Base-by-base conservation (phyloP, 2,113 vertebrate genomes). In the Tringa solitaria region DNA sequence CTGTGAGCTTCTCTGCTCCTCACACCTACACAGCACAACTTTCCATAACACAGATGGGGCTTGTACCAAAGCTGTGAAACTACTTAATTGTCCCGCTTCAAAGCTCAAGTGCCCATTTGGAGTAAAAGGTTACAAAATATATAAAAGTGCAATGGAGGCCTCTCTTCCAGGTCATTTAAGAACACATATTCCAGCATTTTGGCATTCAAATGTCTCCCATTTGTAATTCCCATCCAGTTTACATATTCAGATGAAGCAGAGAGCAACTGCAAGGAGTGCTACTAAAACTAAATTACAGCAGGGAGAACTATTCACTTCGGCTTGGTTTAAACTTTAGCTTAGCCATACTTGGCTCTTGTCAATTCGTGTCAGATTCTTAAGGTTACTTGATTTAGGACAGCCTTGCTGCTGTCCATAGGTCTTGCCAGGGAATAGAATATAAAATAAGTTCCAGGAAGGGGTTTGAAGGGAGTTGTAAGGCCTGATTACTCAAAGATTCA, bases 331-430 rank as follows among this genome's bases (percentile, higher is more conserved):
- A 88, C 82, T 90, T 84, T 70, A 96, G 82, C 88, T 93, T 87
- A 46, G 50, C 79, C 51, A 39, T 84, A 92, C 87, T 95, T 96
- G 93, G 97, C 95, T 96, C 88, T 72, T 67, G 93, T 97, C 96
- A 96, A 93, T 95, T 91, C 92, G 94, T 50, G 91, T 96, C 75
- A 82, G 77, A 92, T 68, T 84, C 81, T 97, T 94, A 90, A 81
- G 70, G 94, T 64, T 89, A 14, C 90, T 97, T 97, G 94, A 97
- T 97, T 96, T 96, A 93, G 96, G 90, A 95, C 94, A 96, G 96
- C 79, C 85, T 88, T 57, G 70, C 89, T 97, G 97, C 85, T 95
- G 93, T 96, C 96, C 91, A 93, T 75, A 87, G 68, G 61, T 59
- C n/a, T 89, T 97, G 93, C 91, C 97, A 98, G 95, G 97, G 92